A percentile compares a stretch with the other conserved stretches of the same genome.
Conservation (phyloP, 2,113 vertebrate species). For the Scolopax mira region DNA sequence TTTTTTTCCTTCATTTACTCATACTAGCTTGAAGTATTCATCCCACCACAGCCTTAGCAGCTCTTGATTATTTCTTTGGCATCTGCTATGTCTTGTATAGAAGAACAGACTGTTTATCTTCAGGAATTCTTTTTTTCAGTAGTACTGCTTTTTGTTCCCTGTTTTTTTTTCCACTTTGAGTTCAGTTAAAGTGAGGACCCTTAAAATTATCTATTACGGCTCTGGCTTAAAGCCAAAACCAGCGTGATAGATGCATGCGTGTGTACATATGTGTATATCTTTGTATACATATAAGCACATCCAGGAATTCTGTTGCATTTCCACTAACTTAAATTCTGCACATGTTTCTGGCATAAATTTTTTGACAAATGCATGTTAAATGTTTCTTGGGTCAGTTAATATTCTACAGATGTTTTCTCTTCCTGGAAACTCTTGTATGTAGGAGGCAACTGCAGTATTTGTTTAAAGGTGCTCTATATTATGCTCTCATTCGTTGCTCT, state of each 20-base stretch:
- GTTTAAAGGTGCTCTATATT: slow-evolving; percentile 20
- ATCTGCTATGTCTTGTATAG: neutral
- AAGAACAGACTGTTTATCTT: neutral
- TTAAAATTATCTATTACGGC: neutral
- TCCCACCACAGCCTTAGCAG: neutral
- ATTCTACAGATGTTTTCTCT: slow-evolving; percentile 44
- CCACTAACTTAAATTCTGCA: neutral
- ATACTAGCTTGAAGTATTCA: neutral
- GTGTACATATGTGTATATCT: neutral
- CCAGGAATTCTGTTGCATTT: rapidly evolving
- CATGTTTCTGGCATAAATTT: neutral
- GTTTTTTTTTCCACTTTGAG: neutral
- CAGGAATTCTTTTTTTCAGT: neutral
- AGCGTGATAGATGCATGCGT: rapidly evolving
- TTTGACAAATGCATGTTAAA: slow-evolving; percentile 1
- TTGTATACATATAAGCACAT: neutral
- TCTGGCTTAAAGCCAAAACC: neutral
- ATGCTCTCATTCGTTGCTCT: neutral
- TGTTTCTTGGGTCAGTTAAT: neutral
- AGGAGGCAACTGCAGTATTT: slow-evolving; percentile 11
- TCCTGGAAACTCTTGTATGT: slow-evolving; percentile 7
- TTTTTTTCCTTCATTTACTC: neutral
- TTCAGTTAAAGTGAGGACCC: neutral
- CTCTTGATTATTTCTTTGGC: neutral
- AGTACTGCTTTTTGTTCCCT: neutral